Percentiles rank a stretch among this genome's conserved stretches.
phyloP scores from a whole-genome alignment of 2,113 vertebrate species.

The Hippocampus guttulatus region DNA sequence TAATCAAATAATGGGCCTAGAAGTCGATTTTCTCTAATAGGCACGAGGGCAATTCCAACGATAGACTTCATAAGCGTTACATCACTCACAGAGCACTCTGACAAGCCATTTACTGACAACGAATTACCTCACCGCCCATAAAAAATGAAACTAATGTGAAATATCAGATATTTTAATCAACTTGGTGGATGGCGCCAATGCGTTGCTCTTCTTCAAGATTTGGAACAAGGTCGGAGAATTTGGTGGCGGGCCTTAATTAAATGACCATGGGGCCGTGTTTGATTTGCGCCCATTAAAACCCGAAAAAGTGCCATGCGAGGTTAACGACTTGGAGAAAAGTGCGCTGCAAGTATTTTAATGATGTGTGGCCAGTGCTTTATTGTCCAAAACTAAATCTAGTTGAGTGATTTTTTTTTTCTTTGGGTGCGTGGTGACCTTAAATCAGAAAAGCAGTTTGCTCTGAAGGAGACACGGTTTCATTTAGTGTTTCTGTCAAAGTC shows the following conservation, averaged over 20 bases:
- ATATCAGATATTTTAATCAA: conserved; percentile 80
- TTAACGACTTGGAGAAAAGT: conserved; percentile 67
- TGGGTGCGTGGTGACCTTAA: conserved; percentile 39
- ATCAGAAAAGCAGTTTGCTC: conserved; percentile 54
- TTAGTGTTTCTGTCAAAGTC: conserved; percentile 49
- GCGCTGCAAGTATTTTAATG: conserved; percentile 62
- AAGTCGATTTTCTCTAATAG: conserved; percentile 69
- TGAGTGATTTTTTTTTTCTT: conserved; percentile 52
- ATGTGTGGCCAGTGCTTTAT: conserved; percentile 71
- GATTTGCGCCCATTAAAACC: conserved; percentile 77
- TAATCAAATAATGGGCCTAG: conserved; percentile 69
- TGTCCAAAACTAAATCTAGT: conserved; percentile 66
- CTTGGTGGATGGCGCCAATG: conserved; percentile 59
- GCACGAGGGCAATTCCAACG: conserved; percentile 66
- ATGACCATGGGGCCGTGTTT: conserved; percentile 69
- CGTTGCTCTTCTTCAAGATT: conserved; percentile 67
- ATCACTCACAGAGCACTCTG: conserved; percentile 69
- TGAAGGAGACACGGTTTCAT: conserved; percentile 62
- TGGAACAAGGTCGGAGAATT: conserved; percentile 69
- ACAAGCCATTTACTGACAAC: conserved; percentile 72
- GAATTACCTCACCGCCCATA: conserved; percentile 73
- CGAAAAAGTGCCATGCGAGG: conserved; percentile 69
- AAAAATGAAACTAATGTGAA: conserved; percentile 77
- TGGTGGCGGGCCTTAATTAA: conserved; percentile 70
- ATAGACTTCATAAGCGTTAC: conserved; percentile 69